Evolutionary conservation across 2,888 invertebrate genomes (phyloP).

Genomic region (Oscheius sp.): DNA sequence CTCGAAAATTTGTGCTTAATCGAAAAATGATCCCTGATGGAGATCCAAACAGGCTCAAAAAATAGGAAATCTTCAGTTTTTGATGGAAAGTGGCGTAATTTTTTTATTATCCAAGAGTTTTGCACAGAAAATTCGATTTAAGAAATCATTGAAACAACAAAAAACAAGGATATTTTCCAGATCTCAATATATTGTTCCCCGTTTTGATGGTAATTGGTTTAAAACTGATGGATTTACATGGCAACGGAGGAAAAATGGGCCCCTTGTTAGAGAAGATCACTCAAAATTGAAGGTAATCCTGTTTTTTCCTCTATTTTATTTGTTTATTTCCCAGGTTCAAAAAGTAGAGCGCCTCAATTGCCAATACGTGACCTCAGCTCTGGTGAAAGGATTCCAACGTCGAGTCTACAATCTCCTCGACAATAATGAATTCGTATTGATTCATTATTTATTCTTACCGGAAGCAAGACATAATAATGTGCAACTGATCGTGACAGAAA

Average conservation of each 20-base stretch:
- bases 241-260: conserved; percentile 97
- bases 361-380: conserved; percentile 98
- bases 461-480: background rate
- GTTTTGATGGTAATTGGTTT: conserved; percentile 52
- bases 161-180: conserved; percentile 41
- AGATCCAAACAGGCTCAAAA: too few species aligned
- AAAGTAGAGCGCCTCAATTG: conserved; percentile 89
- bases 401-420: conserved; percentile 93
- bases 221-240: conserved; percentile 76
- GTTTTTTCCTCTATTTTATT: background rate
- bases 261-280: conserved; percentile 97
- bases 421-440: conserved; percentile 27
- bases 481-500: background rate
- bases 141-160: too few species aligned
- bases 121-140: too few species aligned
- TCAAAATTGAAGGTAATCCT: conserved; percentile 91
- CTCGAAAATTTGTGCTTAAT: too few species aligned
- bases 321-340: conserved; percentile 37
- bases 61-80: too few species aligned
- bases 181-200: conserved; percentile 52
- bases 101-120: too few species aligned
- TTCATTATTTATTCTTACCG: conserved; percentile 22
- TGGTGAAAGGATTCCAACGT: conserved; percentile 96
- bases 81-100: too few species aligned
- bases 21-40: too few species aligned